Evolutionary conservation across 2,797 vertebrate species (phyloP).

Genomic region (Bradypodion pumilum): DNA sequence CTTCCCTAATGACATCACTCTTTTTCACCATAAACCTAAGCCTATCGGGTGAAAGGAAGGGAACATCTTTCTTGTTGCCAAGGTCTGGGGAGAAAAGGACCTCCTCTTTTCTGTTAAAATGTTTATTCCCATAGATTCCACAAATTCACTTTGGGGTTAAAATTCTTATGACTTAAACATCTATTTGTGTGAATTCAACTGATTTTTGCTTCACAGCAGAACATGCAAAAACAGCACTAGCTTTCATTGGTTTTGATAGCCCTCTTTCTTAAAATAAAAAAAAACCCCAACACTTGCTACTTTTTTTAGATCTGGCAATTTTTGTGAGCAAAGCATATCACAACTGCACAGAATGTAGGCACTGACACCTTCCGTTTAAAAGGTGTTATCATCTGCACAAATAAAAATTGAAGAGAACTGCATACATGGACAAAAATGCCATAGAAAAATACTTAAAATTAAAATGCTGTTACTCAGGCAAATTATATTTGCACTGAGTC

Average conservation of each 20-base stretch:
- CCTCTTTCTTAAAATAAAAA: not conserved
- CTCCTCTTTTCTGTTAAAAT: conserved; percentile 46
- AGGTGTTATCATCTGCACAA: not conserved
- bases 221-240: conserved; percentile 34
- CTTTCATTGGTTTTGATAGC: not conserved
- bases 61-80: conserved; percentile 32
- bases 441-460: not conserved
- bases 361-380: not conserved
- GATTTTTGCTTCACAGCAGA: conserved; percentile 39
- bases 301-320: not conserved
- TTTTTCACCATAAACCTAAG: conserved; percentile 25
- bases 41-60: conserved; percentile 46
- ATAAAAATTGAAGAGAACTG: not conserved
- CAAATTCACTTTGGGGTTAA: conserved; percentile 57
- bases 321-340: not conserved
- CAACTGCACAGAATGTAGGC: not conserved
- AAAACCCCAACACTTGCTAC: not conserved
- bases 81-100: conserved; percentile 35
- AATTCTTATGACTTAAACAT: conserved; percentile 52
- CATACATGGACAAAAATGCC: not conserved
- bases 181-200: conserved; percentile 49
- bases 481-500: not conserved
- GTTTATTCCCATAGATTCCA: conserved; percentile 61
- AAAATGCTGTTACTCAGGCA: not conserved
- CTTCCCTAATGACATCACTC: conserved; percentile 37